Evolutionary conservation across 2,888 invertebrate genomes (phyloP).

Genomic region (Xestobium rufovillosum): DNA sequence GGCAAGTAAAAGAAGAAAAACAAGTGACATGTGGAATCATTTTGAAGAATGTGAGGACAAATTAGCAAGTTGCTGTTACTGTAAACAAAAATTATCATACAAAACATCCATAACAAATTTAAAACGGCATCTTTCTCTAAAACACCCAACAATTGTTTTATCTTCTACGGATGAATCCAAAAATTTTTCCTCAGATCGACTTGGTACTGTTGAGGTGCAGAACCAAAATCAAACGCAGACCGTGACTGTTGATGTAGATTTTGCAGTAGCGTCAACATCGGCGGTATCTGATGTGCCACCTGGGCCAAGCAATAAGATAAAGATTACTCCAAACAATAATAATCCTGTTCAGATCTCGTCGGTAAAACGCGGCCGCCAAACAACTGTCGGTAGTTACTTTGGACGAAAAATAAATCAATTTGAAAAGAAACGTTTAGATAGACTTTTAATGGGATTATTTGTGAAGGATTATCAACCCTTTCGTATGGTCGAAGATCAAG

Average conservation of each 20-base stretch:
- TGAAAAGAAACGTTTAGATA: background rate
- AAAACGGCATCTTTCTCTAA: background rate
- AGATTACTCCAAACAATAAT: too few species aligned
- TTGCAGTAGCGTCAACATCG: too few species aligned
- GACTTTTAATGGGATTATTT: background rate
- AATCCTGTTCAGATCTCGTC: too few species aligned
- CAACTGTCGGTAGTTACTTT: background rate
- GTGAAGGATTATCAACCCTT: background rate
- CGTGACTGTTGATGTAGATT: background rate
- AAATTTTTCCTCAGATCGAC: background rate
- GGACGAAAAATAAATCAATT: background rate
- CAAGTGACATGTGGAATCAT: too few species aligned
- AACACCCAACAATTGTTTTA: background rate
- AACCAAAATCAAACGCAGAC: conserved; percentile 1
- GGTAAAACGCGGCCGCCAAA: background rate
- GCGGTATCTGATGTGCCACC: too few species aligned
- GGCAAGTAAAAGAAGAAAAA: too few species aligned
- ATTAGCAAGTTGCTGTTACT: too few species aligned
- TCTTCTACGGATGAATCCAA: background rate
- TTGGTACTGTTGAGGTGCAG: background rate
- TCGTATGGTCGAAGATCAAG: background rate
- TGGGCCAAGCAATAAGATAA: too few species aligned
- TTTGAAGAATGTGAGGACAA: too few species aligned
- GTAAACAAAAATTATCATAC: conserved; percentile 1
- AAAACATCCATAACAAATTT: conserved; percentile 1